Base-by-base conservation (phyloP, 2,888 invertebrate genomes). In the Ophonus ardosiacus region DNA sequence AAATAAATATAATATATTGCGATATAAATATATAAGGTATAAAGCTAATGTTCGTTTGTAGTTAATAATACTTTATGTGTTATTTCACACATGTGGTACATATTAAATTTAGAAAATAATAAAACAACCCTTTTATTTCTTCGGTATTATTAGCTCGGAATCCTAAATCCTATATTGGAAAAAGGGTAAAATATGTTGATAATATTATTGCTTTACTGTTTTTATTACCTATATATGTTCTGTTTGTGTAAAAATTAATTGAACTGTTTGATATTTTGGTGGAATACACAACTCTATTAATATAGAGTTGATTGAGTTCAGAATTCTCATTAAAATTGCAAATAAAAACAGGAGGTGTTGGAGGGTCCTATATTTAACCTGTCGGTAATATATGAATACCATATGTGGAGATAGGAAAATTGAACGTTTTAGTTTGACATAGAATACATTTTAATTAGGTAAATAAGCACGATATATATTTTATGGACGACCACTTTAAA, bases 311-410 rank as follows among this genome's bases (percentile, higher is more conserved):
- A 31, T 31, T 8, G 40, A 68, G 40, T 40, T 68, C 68, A 68
- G 40, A 31, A 68, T 68, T 38, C 68, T n/a, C 68, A 68, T 68
- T 38, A 68, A 68, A 68, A 7, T 15, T 31, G 31, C 31, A 31
- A 31, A 31, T 31, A 31, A 31, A 31, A 31, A 31, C 31, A 31
- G 31, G 31, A 31, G 31, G 31, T 31, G 31, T 31, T 5, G 31
- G 31, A 5, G 31, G 3, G 31, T 1, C 31, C 31, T 31, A 31
- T 31, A 31, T 31, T 31, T 31, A 31, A 31, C 3, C 31, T 31
- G 31, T 31, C 31, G 31, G 31, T 31, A 31, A 31, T 31, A 31
- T 31, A 31, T 31, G 31, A 5, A 31, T 31, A 0, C 31, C 31
- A 31, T 31, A 31, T 31, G 31, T 6, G 6, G 31, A 6, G 31